Evolutionary conservation across 2,113 vertebrate genomes (phyloP).

Genomic region (Gobiocypris rarus): DNA sequence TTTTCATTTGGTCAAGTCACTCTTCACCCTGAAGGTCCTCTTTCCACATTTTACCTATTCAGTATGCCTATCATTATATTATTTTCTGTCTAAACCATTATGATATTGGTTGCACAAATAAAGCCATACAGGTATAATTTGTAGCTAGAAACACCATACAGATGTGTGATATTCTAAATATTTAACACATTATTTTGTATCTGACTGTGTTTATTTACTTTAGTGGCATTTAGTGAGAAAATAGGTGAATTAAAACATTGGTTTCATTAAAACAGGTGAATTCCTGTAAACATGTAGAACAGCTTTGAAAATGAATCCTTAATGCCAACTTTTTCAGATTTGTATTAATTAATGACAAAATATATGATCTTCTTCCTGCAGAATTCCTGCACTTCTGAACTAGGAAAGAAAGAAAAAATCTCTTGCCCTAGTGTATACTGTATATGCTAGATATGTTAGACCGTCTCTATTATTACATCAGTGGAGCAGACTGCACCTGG

Average conservation of each 20-base stretch:
- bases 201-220: neutral
- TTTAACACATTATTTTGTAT: neutral
- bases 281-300: neutral
- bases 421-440: neutral
- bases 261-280: neutral
- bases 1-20: neutral
- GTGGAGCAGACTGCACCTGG: slow-evolving; percentile 32
- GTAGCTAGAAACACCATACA: neutral
- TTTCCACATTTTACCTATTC: neutral
- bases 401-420: neutral
- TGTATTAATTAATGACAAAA: neutral
- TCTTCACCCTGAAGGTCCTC: neutral
- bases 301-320: neutral
- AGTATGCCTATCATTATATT: neutral
- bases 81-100: neutral
- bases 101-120: neutral
- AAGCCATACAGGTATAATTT: neutral
- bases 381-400: neutral
- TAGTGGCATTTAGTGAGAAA: neutral
- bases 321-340: neutral
- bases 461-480: neutral
- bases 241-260: neutral
- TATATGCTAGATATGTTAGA: neutral
- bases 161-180: neutral
- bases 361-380: neutral